Conservation (phyloP, 2,113 vertebrate species). For the Chloroceryle aenea region DNA sequence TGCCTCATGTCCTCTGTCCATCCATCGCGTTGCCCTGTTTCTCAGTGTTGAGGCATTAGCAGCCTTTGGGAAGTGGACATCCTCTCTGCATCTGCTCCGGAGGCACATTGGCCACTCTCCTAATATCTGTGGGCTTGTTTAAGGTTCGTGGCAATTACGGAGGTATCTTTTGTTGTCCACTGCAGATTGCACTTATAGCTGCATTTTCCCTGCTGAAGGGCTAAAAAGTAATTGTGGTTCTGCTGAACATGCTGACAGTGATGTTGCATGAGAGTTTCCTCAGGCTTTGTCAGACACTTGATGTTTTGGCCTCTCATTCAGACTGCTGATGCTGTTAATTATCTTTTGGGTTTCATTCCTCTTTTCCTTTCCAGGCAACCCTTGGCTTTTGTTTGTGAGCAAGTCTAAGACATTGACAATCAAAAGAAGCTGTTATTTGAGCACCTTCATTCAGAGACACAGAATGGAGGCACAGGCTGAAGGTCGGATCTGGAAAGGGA, state of each 20-base stretch:
- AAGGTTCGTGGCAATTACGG: background rate
- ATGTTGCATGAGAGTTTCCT: background rate
- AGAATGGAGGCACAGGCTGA: background rate
- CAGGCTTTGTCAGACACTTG: background rate
- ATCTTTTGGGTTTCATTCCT: background rate
- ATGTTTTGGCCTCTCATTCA: background rate
- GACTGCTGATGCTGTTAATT: background rate
- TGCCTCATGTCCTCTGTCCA: background rate
- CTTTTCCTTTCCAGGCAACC: background rate
- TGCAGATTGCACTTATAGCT: background rate
- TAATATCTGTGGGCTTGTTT: background rate
- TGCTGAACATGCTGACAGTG: background rate
- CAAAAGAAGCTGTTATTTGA: background rate
- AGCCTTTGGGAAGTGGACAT: no score
- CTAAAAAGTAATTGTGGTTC: background rate
- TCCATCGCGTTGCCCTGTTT: background rate
- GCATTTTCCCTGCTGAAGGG: background rate
- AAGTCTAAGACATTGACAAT: background rate
- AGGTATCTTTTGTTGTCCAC: background rate
- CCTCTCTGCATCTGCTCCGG: accelerated
- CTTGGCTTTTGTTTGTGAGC: background rate
- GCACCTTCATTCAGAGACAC: background rate
- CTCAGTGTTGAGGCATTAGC: background rate
- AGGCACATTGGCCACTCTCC: accelerated
- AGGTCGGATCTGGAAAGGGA: background rate